A percentile compares a stretch with the other conserved stretches of the same genome.
Conservation (phyloP, 2,888 invertebrate species). For the Artemia sp. region DNA sequence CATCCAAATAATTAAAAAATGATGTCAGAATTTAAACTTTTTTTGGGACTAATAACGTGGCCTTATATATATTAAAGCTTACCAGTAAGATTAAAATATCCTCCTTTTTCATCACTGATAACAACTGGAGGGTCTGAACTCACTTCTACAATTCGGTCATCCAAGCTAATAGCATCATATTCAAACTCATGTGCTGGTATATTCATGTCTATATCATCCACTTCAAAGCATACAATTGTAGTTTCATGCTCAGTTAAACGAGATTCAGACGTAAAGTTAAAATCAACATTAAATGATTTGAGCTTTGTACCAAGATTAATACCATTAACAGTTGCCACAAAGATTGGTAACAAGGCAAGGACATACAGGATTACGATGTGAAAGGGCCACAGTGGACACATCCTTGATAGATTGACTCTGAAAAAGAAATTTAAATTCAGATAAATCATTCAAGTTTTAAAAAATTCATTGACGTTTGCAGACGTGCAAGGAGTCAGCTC, state of each 20-base stretch:
- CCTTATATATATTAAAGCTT: conserved; percentile 24
- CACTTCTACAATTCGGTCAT: conserved; percentile 17
- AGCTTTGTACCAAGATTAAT: conserved; percentile 30
- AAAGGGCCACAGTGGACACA: conserved; percentile 46
- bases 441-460: no score
- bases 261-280: conserved; percentile 30
- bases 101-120: conserved; percentile 29
- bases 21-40: no score
- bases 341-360: conserved; percentile 38
- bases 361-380: conserved; percentile 42
- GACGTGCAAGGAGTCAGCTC: no score
- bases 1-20: no score
- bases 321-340: conserved; percentile 37
- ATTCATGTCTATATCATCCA: conserved; percentile 17
- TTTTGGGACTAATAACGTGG: no score
- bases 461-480: no score
- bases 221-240: conserved; percentile 33
- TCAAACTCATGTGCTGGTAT: conserved; percentile 17
- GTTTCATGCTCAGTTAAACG: conserved; percentile 38
- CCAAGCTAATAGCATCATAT: conserved; percentile 16
- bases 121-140: conserved; percentile 18
- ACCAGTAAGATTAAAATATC: conserved; percentile 34
- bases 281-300: conserved; percentile 30
- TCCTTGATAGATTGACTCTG: conserved; percentile 26
- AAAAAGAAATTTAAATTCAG: conserved; percentile 9